Evolutionary conservation across 2,797 vertebrate species (phyloP).

Genomic region (Aplochiton taeniatus): DNA sequence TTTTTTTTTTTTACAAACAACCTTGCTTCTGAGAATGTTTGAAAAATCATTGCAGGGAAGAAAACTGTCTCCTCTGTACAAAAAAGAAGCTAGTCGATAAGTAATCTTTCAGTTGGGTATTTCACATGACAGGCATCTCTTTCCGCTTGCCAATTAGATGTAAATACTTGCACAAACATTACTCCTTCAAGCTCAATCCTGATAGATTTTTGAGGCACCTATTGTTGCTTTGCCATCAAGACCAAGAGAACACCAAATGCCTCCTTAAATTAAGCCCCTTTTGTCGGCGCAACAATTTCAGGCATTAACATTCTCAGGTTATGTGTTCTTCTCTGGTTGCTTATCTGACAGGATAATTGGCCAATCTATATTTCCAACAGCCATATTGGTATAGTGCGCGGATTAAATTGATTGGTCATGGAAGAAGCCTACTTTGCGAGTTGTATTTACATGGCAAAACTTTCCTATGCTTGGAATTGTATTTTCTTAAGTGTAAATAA

Average conservation of each 20-base stretch:
- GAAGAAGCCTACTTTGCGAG: slow-evolving; percentile 23
- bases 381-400: slow-evolving; percentile 38
- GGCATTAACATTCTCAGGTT: slow-evolving; percentile 32
- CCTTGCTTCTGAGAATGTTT: neutral
- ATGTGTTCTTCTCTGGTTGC: slow-evolving; percentile 35
- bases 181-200: slow-evolving; percentile 1
- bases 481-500: neutral
- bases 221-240: slow-evolving; percentile 15
- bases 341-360: slow-evolving; percentile 50
- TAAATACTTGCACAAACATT: slow-evolving; percentile 10
- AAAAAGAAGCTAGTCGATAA: neutral
- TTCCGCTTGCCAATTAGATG: slow-evolving; percentile 15
- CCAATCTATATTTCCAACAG: slow-evolving; percentile 39
- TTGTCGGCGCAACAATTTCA: slow-evolving; percentile 33
- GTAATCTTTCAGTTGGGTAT: neutral
- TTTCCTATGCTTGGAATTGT: slow-evolving; percentile 11
- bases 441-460: slow-evolving; percentile 18
- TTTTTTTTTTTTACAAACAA: neutral
- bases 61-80: neutral
- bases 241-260: slow-evolving; percentile 15
- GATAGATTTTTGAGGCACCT: slow-evolving; percentile 17
- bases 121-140: neutral
- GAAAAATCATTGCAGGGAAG: slow-evolving; percentile 1
- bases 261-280: slow-evolving; percentile 30
- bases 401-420: slow-evolving; percentile 43